Base-by-base conservation (phyloP, 2,113 vertebrate genomes). In the Sebastes fasciatus region DNA sequence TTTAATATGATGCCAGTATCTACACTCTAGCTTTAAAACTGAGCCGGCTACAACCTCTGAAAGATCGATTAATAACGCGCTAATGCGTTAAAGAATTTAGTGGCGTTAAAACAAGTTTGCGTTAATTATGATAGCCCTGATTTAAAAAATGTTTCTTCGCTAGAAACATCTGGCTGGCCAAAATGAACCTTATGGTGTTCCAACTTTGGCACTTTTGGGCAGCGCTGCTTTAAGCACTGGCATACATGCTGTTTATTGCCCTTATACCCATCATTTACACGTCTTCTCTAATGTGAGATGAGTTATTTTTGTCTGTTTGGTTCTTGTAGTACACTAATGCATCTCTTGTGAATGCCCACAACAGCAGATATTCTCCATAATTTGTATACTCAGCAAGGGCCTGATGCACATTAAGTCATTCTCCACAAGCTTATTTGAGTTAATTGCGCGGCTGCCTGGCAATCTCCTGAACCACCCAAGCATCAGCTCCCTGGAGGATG, bases 381-480 rank as follows among this genome's bases (percentile, higher is more conserved):
- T 86, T 77, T 88, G 63, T 82, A 70, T 74, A 76, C 60, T 82
- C 62, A 74, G 49, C 58, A 76, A 64, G 48, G 69, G 77, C 82
- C 85, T 84, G 84, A 91, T 69, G 84, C 49, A 79, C 83, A 89
- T 93, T 86, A 88, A 80, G 72, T 85, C 60, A 88, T 92, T 89
- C 85, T 87, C 82, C 68, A 58, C 82, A 77, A 91, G 72, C 86
- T 88, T 91, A 88, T 94, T 94, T 92, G 80, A 76, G 84, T 75
- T 92, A 93, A 92, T 91, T 91, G 88, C 54, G 55, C 64, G 80
- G 45, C 87, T 86, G 86, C 86, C 79, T 84, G 80, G 88, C 83
- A 89, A 89, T 93, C 79, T 88, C 82, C 85, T 46, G 76, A 95
- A 83, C 90, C 94, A 94, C 92, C 89, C 93, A 92, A 87, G 92